A percentile compares a stretch with the other conserved stretches of the same genome.
These are phyloP conservation scores for Dioctria rufipes DNA, from an alignment of 2,888 invertebrate genomes.

Conservation along the genomic window DNA sequence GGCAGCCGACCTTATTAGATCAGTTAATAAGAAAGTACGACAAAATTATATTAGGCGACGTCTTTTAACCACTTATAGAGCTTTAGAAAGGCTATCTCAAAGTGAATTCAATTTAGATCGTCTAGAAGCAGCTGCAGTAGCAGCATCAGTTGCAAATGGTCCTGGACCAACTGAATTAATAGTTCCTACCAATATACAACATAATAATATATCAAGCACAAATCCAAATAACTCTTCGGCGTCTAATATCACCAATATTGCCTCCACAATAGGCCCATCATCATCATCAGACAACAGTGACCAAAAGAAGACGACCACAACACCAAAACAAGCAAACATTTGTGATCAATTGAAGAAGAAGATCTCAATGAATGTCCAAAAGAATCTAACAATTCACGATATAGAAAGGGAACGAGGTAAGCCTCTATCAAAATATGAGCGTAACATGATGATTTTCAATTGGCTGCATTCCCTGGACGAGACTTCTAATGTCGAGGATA, in stretches of 20 bases:
- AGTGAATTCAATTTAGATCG: slow-evolving; percentile 88
- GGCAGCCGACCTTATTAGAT: slow-evolving; percentile 79
- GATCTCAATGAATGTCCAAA: slow-evolving; percentile 60
- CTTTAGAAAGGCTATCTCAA: slow-evolving; percentile 84
- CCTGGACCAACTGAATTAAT: slow-evolving; percentile 61
- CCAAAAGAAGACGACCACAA: background rate
- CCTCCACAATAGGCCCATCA: slow-evolving; percentile 53
- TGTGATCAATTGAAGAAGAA: slow-evolving; percentile 59
- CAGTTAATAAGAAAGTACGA: slow-evolving; percentile 87
- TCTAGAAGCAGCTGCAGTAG: slow-evolving; percentile 77
- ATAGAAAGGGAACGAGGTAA: slow-evolving; percentile 86
- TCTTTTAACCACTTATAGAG: slow-evolving; percentile 84
- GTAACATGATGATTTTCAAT: slow-evolving; percentile 97
- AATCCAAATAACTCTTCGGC: background rate
- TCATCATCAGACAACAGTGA: background rate
- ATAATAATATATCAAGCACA: slow-evolving; percentile 46
- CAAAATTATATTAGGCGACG: slow-evolving; percentile 87
- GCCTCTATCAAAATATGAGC: slow-evolving; percentile 88
- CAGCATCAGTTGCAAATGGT: slow-evolving; percentile 69
- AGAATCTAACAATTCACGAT: slow-evolving; percentile 81
- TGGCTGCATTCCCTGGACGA: slow-evolving; percentile 93
- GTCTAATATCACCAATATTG: slow-evolving; percentile 56
- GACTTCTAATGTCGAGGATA: slow-evolving; percentile 73
- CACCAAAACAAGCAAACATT: slow-evolving; percentile 51
- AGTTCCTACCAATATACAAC: slow-evolving; percentile 59